A percentile compares a stretch with the other conserved stretches of the same genome.
These are phyloP conservation scores for Andrena chrysosceles DNA, from an alignment of 2,888 invertebrate genomes.

Conservation along the genomic window DNA sequence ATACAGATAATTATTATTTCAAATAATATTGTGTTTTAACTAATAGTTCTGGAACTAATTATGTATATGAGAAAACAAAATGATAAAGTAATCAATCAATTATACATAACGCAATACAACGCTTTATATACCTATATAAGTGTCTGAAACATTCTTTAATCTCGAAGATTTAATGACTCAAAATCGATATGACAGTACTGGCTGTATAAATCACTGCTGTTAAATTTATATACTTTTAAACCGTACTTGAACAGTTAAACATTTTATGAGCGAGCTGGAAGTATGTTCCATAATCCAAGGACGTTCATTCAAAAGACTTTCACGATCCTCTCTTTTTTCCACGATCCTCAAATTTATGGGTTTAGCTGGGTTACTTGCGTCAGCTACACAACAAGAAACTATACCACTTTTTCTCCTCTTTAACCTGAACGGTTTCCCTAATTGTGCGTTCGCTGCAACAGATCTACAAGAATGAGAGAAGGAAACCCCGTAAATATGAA, in stretches of 20 bases:
- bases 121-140: neutral
- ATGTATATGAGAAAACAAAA: no score
- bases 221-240: neutral
- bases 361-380: neutral
- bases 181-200: neutral
- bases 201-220: neutral
- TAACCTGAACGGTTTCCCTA: neutral
- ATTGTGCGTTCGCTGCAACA: neutral
- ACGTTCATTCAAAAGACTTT: neutral
- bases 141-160: conserved; percentile 15
- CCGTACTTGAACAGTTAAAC: neutral
- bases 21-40: no score
- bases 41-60: no score
- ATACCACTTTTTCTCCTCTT: conserved; percentile 1
- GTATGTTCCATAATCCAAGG: conserved; percentile 6
- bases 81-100: no score
- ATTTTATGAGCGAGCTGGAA: neutral
- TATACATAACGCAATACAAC: no score
- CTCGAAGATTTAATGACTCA: neutral
- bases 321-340: neutral
- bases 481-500: neutral
- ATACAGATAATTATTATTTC: no score
- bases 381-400: neutral
- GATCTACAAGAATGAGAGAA: neutral
- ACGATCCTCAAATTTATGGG: conserved; percentile 7